Conservation (phyloP, 1,140 invertebrate genomes). For the Drosophila malerkotliana region DNA sequence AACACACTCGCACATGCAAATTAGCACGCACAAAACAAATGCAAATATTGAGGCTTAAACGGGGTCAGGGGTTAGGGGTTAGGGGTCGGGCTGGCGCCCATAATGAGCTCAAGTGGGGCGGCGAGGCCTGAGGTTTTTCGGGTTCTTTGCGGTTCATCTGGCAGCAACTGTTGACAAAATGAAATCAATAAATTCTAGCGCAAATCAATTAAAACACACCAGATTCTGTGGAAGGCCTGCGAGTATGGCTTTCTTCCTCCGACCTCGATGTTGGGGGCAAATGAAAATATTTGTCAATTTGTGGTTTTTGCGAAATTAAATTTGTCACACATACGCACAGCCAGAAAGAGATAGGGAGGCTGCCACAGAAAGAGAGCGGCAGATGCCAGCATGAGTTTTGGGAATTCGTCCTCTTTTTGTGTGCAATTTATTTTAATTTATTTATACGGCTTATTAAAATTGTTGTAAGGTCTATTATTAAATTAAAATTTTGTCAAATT, state of each 20-base stretch:
- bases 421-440: constrained; percentile 65
- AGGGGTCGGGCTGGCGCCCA: constrained; percentile 7
- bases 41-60: constrained; percentile 29
- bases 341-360: background rate
- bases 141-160: constrained; percentile 55
- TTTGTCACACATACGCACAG: constrained; percentile 46
- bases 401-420: constrained; percentile 34
- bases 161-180: constrained; percentile 77
- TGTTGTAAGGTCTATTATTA: constrained; percentile 65
- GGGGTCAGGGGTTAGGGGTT: constrained; percentile 2
- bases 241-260: background rate
- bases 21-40: constrained; percentile 57
- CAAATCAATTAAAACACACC: constrained; percentile 76
- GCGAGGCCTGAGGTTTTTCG: constrained; percentile 10
- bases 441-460: constrained; percentile 78
- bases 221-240: constrained; percentile 35
- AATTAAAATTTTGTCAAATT: constrained; percentile 74
- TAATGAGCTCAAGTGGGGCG: constrained; percentile 56
- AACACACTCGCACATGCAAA: constrained; percentile 73
- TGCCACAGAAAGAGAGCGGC: background rate
- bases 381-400: constrained; percentile 44
- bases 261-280: constrained; percentile 42
- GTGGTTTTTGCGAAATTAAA: constrained; percentile 76
- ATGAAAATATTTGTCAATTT: constrained; percentile 82
- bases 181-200: constrained; percentile 80